These are phyloP conservation scores for Zele albiditarsus DNA, from an alignment of 2,888 invertebrate genomes.

Conservation along the genomic window DNA sequence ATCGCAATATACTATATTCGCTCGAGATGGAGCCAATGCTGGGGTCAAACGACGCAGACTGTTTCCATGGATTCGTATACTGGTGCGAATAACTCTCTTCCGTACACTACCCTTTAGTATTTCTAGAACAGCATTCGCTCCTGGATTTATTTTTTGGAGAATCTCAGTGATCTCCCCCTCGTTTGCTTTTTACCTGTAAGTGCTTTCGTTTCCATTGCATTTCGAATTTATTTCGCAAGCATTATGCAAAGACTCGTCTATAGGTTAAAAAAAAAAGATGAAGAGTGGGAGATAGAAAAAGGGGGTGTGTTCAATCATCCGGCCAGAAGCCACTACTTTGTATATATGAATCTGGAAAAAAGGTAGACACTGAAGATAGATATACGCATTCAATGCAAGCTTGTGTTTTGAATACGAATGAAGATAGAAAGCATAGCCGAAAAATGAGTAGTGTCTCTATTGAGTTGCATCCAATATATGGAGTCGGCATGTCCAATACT, in stretches of 20 bases:
- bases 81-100: conserved; percentile 56
- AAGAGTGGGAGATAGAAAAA: conserved; percentile 5
- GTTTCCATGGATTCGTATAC: conserved; percentile 58
- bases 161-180: conserved; percentile 15
- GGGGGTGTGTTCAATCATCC: neutral
- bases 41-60: conserved; percentile 42
- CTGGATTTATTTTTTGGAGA: neutral
- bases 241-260: conserved; percentile 7
- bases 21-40: conserved; percentile 13
- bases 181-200: conserved; percentile 9
- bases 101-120: conserved; percentile 13
- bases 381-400: neutral
- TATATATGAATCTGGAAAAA: neutral
- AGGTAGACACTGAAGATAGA: neutral
- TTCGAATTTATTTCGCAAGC: conserved; percentile 19
- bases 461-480: conserved; percentile 22
- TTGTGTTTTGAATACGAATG: neutral
- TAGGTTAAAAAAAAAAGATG: neutral
- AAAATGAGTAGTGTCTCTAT: neutral
- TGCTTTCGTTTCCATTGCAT: conserved; percentile 19
- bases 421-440: neutral
- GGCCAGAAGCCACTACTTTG: neutral
- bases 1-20: conserved; percentile 6
- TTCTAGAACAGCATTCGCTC: conserved; percentile 8
- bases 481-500: conserved; percentile 4